Conservation (phyloP, 2,113 vertebrate species). For the sheep (Ovis aries) region ARS-UI_Ramb_v3.0 NC_056080.1:8966501-8967000, state of each 20-base stretch:
- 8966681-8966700: no score
- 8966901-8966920: neutral
- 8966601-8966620: neutral
- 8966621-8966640: neutral
- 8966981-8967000: neutral
- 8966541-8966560: neutral
- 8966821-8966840: no score
- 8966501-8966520: neutral
- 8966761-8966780: no score
- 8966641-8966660: neutral
- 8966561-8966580: neutral
- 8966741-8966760: no score
- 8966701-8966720: no score
- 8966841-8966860: neutral
- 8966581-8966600: neutral
- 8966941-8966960: neutral
- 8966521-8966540: neutral
- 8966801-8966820: no score
- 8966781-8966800: no score
- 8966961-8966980: neutral
- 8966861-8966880: neutral
- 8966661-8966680: no score
- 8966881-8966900: neutral
- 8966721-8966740: no score
- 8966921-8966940: neutral